Base-by-base conservation (phyloP, 1,140 invertebrate species). In the Wasmannia auropunctata region DNA sequence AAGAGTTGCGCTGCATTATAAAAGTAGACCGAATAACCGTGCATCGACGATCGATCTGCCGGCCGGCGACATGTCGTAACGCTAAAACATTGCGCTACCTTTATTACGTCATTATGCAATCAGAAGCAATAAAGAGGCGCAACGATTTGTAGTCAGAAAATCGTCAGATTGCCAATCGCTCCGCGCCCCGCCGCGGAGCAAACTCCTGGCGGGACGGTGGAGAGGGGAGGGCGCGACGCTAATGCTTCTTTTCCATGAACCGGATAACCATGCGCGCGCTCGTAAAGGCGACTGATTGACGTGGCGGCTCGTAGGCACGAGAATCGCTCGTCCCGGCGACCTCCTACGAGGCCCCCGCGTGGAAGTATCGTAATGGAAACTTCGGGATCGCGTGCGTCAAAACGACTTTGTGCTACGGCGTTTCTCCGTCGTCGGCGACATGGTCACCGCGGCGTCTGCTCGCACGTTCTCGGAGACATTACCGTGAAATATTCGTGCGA, bases 211-310 rank as follows among this genome's bases (percentile, higher is more conserved):
- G n/a, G n/a, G n/a, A n/a, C n/a, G n/a, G n/a, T n/a, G n/a, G n/a
- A n/a, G n/a, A 28, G 46, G 46, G 22, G 63, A 69, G 72, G 63
- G 51, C 63, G 28, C 31, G 40, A 90, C 69, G 76, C 49, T 90
- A 90, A 90, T 90, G 86, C 86, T 90, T 60, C 81, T 90, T 88
- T 90, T 90, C 86, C 89, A 90, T 90, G 89, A 90, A 90, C 60
- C 49, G 54, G 72, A 84, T 87, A 86, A 89, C 76, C 72, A n/a
- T n/a, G n/a, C n/a, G n/a, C 37, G 10, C 37, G 54, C 56, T 81
- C 70, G 31, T 87, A 85, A 89, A 85, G 60, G 60, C 60, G 76
- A 86, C 80, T 87, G 85, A 85, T 90, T 67, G 88, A 89, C 84
- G 65, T 89, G 72, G 76, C 81, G 11, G 72, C 51, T 77, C 31